Percentiles rank a stretch among this genome's conserved stretches.
These are phyloP conservation scores for Theonella swinhoei DNA, from an alignment of 37 sponge, comb jelly and placozoan genomes.

Conservation along the genomic window DNA sequence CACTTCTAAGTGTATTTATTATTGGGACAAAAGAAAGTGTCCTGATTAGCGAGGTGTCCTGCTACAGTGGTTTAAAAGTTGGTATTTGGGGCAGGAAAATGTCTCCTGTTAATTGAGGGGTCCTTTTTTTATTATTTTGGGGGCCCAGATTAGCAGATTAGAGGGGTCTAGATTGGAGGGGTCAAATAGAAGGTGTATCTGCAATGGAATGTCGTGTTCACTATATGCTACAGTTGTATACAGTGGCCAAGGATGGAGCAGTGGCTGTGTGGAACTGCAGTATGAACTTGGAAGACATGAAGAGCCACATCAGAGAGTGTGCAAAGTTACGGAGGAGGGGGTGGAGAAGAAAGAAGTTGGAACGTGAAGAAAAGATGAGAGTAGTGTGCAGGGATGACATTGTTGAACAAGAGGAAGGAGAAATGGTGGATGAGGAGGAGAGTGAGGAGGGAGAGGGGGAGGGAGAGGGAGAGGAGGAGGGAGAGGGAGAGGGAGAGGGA, in stretches of 20 bases:
- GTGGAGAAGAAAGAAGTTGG: neutral
- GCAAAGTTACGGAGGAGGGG: neutral
- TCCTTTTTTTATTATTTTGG: neutral
- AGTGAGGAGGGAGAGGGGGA: neutral
- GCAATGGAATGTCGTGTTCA: too few species aligned
- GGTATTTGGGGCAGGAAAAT: neutral
- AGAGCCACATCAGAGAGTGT: conserved; percentile 15
- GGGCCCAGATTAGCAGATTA: neutral
- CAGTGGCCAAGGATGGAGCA: conserved; percentile 84
- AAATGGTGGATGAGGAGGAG: neutral
- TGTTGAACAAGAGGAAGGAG: conserved; percentile 4
- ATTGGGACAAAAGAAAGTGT: too few species aligned
- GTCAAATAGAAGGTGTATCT: neutral
- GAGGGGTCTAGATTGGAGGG: neutral
- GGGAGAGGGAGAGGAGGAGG: conserved; percentile 1
- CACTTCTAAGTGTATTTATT: neutral
- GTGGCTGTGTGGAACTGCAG: conserved; percentile 71
- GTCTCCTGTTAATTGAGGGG: neutral
- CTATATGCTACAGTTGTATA: conserved; percentile 74
- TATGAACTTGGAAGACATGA: conserved; percentile 34
- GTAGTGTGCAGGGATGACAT: neutral
- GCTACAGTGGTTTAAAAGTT: neutral
- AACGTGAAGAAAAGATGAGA: neutral
- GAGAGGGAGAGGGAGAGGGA: conserved; percentile 2
- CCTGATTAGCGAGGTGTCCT: too few species aligned